Conservation (phyloP, 1,140 invertebrate genomes). For the Philopotamus ludificatus region DNA sequence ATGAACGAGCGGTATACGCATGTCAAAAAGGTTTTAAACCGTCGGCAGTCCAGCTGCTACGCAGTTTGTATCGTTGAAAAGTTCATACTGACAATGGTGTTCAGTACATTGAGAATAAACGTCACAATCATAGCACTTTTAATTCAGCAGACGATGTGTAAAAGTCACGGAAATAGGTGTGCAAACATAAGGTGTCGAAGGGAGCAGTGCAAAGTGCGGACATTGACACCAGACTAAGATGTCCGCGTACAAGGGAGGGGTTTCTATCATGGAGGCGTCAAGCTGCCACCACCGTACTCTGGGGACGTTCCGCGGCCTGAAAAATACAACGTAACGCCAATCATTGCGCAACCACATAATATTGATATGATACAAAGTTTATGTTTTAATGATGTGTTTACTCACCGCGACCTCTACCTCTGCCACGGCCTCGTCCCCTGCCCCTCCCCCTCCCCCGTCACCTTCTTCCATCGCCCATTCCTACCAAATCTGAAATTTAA, state of each 20-base stretch:
- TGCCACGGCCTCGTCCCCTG: slow-evolving; percentile 65
- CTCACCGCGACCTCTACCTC: slow-evolving; percentile 58
- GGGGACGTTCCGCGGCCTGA: slow-evolving; percentile 55
- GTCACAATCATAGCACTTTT: no score
- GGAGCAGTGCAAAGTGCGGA: slow-evolving; percentile 11
- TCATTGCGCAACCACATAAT: neutral
- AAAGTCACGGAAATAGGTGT: slow-evolving; percentile 6
- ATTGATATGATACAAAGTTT: neutral
- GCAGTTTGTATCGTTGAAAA: no score
- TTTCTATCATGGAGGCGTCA: slow-evolving; percentile 52
- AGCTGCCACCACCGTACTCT: slow-evolving; percentile 53
- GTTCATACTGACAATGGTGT: no score
- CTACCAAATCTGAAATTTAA: slow-evolving; percentile 54
- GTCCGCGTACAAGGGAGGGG: slow-evolving; percentile 45
- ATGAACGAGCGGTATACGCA: no score
- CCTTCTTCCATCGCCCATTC: slow-evolving; percentile 68
- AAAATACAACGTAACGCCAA: slow-evolving; percentile 5
- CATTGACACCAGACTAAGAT: neutral
- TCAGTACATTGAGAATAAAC: no score
- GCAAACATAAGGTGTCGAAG: slow-evolving; percentile 2
- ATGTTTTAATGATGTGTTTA: slow-evolving; percentile 4
- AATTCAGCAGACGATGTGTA: slow-evolving; percentile 1
- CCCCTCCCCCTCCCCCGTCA: slow-evolving; percentile 72
- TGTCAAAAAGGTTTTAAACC: no score
- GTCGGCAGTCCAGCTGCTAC: no score